phyloP scores from a whole-genome alignment of 2,113 vertebrate species.

The Coturnix japonica region DNA sequence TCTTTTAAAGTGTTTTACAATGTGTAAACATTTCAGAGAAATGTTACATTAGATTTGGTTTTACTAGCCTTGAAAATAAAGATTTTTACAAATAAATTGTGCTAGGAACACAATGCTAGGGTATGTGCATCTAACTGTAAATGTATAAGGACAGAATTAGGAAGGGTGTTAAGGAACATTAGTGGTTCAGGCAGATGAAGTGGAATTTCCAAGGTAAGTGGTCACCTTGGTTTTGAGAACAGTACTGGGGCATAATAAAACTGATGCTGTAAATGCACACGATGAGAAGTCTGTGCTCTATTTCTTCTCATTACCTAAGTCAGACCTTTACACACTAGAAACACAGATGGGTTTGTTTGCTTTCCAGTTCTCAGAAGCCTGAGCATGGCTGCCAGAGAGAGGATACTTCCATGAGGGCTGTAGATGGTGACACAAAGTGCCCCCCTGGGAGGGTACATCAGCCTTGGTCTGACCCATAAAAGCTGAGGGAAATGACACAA shows the following conservation, averaged over 20 bases:
- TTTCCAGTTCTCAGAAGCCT: not conserved
- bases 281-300: not conserved
- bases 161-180: not conserved
- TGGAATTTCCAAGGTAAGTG: not conserved
- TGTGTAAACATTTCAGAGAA: slow-evolving; percentile 16
- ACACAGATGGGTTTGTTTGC: not conserved
- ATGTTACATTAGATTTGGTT: not conserved
- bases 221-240: not conserved
- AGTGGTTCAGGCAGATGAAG: not conserved
- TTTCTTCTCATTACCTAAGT: rapidly evolving
- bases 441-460: not conserved
- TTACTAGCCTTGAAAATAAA: not conserved
- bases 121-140: not conserved
- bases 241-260: not conserved
- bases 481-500: not conserved
- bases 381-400: not conserved
- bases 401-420: rapidly evolving
- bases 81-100: not conserved
- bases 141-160: not conserved
- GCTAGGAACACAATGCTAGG: not conserved
- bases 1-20: slow-evolving; percentile 12
- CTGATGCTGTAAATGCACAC: not conserved
- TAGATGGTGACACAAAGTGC: not conserved
- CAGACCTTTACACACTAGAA: not conserved
- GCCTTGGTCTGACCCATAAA: not conserved